Conservation (phyloP, 2,888 invertebrate genomes). For the Trachelus stipa region DNA sequence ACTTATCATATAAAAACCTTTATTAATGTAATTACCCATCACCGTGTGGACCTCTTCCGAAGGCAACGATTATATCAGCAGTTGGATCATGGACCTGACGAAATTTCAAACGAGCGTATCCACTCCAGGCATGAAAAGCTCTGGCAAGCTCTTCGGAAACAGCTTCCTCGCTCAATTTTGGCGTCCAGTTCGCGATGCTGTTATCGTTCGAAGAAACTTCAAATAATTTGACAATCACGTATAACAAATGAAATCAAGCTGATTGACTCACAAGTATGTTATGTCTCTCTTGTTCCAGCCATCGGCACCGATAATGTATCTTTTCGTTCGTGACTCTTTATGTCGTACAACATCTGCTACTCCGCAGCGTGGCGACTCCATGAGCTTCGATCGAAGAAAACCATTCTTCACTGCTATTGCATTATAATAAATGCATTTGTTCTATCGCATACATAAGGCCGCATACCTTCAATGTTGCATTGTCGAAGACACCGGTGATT, state of each 20-base stretch:
- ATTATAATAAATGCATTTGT: background rate
- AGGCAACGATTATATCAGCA: conserved; percentile 82
- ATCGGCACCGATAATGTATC: conserved; percentile 73
- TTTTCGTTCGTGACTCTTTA: conserved; percentile 65
- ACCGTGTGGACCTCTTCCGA: conserved; percentile 77
- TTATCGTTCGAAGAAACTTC: background rate
- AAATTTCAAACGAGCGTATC: conserved; percentile 74
- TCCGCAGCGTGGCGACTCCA: conserved; percentile 77
- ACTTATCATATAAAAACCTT: background rate
- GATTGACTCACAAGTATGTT: conserved; percentile 74
- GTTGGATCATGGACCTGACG: conserved; percentile 67
- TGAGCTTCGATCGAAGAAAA: conserved; percentile 69
- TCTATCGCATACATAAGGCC: background rate
- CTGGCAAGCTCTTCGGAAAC: conserved; percentile 71
- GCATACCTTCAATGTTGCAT: conserved; percentile 67
- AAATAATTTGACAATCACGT: background rate
- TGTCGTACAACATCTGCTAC: conserved; percentile 73
- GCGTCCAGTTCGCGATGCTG: conserved; percentile 79
- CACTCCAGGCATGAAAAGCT: conserved; percentile 78
- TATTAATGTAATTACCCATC: conserved; percentile 70
- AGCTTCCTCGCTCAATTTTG: conserved; percentile 70
- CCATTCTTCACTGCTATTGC: background rate
- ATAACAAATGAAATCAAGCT: background rate
- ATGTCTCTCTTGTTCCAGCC: conserved; percentile 79
- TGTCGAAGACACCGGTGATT: conserved; percentile 77